Evolutionary conservation across 2,888 invertebrate genomes (phyloP).

Genomic region (Herminia tarsipennalis): DNA sequence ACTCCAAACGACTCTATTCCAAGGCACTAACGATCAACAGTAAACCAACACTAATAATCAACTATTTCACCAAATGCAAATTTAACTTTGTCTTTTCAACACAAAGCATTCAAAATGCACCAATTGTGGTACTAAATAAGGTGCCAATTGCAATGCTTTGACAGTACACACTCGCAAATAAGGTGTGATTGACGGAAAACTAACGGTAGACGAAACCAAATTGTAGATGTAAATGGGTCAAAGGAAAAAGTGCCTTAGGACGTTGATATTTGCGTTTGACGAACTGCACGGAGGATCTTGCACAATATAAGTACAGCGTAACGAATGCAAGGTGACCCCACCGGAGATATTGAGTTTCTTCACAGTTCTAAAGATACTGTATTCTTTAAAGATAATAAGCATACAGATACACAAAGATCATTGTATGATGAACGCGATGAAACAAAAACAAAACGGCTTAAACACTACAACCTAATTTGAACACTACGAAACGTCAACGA

Average conservation of each 20-base stretch:
- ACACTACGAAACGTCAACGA: neutral
- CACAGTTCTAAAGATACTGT: constrained; percentile 50
- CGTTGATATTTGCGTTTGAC: constrained; percentile 30
- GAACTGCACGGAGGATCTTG: constrained; percentile 43
- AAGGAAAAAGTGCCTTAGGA: constrained; percentile 56
- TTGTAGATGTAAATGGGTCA: constrained; percentile 49
- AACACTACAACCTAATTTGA: neutral
- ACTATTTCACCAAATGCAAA: constrained; percentile 46
- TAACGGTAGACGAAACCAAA: constrained; percentile 58
- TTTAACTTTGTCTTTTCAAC: constrained; percentile 41
- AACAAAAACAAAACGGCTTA: neutral
- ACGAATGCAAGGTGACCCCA: constrained; percentile 72
- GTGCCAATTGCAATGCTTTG: constrained; percentile 47
- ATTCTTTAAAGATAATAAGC: constrained; percentile 29
- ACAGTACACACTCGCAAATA: constrained; percentile 52
- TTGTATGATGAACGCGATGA: constrained; percentile 21
- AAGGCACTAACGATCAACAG: constrained; percentile 50
- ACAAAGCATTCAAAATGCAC: constrained; percentile 43
- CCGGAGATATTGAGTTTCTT: constrained; percentile 58
- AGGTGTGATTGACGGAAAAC: constrained; percentile 66
- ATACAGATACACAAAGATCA: constrained; percentile 17
- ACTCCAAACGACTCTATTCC: constrained; percentile 52
- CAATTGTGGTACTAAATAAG: constrained; percentile 50
- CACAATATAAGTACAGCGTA: constrained; percentile 49
- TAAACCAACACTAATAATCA: constrained; percentile 34